Conservation (phyloP, 2,113 vertebrate species). For the Charadrius vociferus region DNA sequence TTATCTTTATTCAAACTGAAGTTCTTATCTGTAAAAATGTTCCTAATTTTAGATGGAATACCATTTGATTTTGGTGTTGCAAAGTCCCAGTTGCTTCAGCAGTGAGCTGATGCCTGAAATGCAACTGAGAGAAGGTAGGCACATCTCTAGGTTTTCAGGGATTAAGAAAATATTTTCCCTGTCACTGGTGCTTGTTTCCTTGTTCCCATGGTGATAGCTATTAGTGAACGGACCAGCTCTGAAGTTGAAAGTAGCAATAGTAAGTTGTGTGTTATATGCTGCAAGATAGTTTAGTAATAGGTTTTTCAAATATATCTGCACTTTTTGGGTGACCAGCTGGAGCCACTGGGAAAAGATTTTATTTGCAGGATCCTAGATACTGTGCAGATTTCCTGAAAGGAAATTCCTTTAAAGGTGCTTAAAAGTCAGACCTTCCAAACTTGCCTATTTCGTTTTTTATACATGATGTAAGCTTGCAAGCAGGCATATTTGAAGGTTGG, state of each 20-base stretch:
- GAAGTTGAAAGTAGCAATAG: neutral
- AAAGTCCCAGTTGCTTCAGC: neutral
- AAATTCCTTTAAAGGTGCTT: neutral
- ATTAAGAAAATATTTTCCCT: neutral
- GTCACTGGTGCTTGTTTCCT: neutral
- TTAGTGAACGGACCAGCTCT: neutral
- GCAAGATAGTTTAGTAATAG: neutral
- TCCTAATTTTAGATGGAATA: neutral
- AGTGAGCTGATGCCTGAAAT: neutral
- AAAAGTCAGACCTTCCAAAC: neutral
- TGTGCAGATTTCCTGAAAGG: neutral
- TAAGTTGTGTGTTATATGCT: neutral
- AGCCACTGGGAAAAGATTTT: neutral
- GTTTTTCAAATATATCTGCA: neutral
- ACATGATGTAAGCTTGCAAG: neutral
- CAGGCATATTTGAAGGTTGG: neutral
- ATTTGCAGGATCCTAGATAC: neutral
- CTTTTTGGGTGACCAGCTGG: neutral
- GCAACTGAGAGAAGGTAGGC: neutral
- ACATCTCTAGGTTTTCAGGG: neutral
- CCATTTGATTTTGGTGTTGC: neutral
- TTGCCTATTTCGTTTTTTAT: neutral
- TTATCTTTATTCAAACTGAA: neutral
- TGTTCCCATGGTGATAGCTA: constrained; percentile 17
- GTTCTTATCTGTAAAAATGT: neutral